Percentiles rank a stretch among this genome's conserved stretches.
phyloP scores from a whole-genome alignment of 1,140 invertebrate genomes.

The Scylla paramamosain region DNA sequence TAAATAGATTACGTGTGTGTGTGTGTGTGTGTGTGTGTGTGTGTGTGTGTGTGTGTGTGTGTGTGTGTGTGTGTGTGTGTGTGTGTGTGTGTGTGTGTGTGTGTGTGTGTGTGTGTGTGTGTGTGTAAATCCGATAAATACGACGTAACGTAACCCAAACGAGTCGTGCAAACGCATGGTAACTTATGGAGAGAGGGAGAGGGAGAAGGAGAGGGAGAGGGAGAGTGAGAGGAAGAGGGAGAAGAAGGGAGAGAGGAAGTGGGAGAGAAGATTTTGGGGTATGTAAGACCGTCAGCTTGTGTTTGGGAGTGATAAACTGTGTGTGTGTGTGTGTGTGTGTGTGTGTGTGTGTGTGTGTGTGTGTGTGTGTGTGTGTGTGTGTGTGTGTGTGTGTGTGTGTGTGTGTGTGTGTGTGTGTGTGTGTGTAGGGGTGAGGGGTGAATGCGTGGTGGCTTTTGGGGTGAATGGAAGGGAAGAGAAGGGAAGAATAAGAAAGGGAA shows the following conservation, averaged over 20 bases:
- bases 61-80: neutral
- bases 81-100: slow-evolving; percentile 24
- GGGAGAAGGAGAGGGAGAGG: slow-evolving; percentile 40
- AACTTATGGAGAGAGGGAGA: neutral
- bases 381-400: slow-evolving; percentile 4
- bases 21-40: slow-evolving; percentile 24
- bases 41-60: slow-evolving; percentile 15
- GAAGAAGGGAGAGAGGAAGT: slow-evolving; percentile 37
- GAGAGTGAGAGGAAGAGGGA: slow-evolving; percentile 44
- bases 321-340: neutral
- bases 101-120: slow-evolving; percentile 15
- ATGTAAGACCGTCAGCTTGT: neutral
- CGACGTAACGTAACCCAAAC: too few relatives aligned
- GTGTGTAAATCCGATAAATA: too few relatives aligned
- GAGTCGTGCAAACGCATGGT: too few relatives aligned
- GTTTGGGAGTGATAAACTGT: neutral
- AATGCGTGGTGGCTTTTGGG: neutral
- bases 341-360: neutral
- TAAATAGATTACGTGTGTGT: slow-evolving; percentile 23
- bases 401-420: neutral
- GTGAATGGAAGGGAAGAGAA: neutral
- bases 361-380: slow-evolving; percentile 36
- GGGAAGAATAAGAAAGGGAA: neutral
- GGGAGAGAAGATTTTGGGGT: neutral
- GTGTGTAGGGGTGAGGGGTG: neutral